Conservation (phyloP, 2,888 invertebrate species). For the Diachrysia chrysitis region DNA sequence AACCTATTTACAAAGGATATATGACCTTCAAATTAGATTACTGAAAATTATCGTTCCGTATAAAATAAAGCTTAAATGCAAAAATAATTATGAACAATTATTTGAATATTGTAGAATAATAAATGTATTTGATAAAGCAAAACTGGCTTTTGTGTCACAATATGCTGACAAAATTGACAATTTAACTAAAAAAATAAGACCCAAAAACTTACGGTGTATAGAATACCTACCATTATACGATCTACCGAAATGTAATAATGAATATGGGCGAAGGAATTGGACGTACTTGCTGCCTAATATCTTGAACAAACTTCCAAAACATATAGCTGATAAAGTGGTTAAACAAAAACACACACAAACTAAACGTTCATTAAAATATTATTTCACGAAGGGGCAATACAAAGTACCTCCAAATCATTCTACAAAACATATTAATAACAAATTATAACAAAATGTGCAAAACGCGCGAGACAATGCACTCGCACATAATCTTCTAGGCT, state of each 20-base stretch:
- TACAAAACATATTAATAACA: too few species aligned
- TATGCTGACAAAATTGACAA: not conserved
- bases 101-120: not conserved
- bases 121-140: not conserved
- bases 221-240: not conserved
- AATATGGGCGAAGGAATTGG: slow-evolving; percentile 9
- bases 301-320: slow-evolving; percentile 12
- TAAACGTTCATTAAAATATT: too few species aligned
- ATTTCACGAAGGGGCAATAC: too few species aligned
- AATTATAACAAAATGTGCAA: too few species aligned
- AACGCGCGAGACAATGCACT: too few species aligned
- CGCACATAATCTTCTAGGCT: too few species aligned
- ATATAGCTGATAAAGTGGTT: slow-evolving; percentile 8
- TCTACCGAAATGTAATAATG: slow-evolving; percentile 7
- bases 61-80: not conserved
- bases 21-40: not conserved
- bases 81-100: slow-evolving; percentile 5
- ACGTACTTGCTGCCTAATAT: slow-evolving; percentile 7
- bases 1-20: not conserved
- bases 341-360: not conserved
- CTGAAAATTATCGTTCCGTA: not conserved
- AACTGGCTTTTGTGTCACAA: not conserved
- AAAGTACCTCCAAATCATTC: too few species aligned
- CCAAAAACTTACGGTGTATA: not conserved
- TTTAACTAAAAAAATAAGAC: not conserved